Evolutionary conservation across 1,140 invertebrate species (phyloP).

Genomic region (Euwallacea fornicatus): DNA sequence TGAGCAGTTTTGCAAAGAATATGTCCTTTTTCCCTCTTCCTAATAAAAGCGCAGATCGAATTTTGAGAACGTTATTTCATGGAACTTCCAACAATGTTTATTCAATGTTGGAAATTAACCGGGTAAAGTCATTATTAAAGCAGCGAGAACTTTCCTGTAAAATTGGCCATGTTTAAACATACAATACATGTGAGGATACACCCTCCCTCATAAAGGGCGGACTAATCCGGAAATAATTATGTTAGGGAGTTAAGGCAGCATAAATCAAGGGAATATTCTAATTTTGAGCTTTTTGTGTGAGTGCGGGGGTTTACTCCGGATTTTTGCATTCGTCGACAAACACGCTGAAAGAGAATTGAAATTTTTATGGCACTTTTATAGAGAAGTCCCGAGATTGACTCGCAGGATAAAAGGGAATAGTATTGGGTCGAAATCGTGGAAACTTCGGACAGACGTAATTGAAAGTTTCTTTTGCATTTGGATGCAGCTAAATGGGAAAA

Average conservation of each 20-base stretch:
- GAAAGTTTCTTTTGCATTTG: conserved; percentile 7
- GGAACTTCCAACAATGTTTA: neutral
- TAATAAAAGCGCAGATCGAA: too few species aligned
- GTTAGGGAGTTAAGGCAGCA: neutral
- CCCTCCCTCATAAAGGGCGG: neutral
- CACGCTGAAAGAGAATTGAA: neutral
- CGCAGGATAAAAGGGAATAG: neutral
- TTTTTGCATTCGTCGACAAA: neutral
- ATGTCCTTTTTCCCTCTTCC: too few species aligned
- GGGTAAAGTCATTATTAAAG: conserved; percentile 1
- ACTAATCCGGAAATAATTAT: neutral
- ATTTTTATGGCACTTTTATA: neutral
- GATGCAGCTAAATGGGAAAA: conserved; percentile 5
- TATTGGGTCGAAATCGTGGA: neutral
- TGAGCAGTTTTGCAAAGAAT: neutral
- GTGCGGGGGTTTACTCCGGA: neutral
- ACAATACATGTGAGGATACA: conserved; percentile 1
- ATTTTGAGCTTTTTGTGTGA: neutral
- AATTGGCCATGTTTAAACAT: conserved; percentile 1
- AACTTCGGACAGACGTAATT: conserved; percentile 1
- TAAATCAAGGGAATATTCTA: neutral
- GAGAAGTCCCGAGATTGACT: conserved; percentile 2
- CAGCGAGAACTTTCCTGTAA: neutral
- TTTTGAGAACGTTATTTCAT: too few species aligned
- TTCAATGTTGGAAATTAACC: neutral